These are phyloP conservation scores for Glomeris maerens DNA, from an alignment of 1,140 invertebrate genomes.

Conservation along the genomic window DNA sequence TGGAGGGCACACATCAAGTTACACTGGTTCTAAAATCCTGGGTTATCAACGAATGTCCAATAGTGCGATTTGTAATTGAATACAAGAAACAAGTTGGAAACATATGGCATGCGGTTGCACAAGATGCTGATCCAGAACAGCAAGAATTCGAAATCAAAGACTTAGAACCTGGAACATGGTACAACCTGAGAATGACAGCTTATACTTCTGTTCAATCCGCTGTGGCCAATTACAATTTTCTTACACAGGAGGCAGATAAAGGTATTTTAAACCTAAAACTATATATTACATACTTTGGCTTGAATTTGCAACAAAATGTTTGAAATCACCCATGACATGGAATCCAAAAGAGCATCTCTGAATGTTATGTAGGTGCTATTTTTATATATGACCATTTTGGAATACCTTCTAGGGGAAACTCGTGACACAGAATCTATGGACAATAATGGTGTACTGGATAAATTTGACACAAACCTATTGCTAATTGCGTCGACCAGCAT, in stretches of 20 bases:
- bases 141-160: constrained; percentile 81
- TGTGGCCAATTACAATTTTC: constrained; percentile 85
- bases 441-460: too few species aligned
- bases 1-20: constrained; percentile 46
- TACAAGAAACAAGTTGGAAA: constrained; percentile 45
- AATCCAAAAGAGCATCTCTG: too few species aligned
- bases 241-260: constrained; percentile 82
- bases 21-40: constrained; percentile 60
- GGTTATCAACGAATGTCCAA: constrained; percentile 57
- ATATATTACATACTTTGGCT: too few species aligned
- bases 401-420: too few species aligned
- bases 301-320: too few species aligned
- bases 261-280: too few species aligned
- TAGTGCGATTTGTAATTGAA: constrained; percentile 45
- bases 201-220: constrained; percentile 92
- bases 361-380: too few species aligned
- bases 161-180: constrained; percentile 83
- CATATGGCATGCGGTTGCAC: constrained; percentile 76
- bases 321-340: too few species aligned
- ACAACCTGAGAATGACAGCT: constrained; percentile 71
- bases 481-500: too few species aligned
- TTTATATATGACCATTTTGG: too few species aligned
- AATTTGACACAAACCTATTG: too few species aligned
- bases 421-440: too few species aligned
- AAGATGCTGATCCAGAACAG: constrained; percentile 70